Evolutionary conservation across 1,140 invertebrate species (phyloP).

Genomic region (Stegodyphus mimosarum): DNA sequence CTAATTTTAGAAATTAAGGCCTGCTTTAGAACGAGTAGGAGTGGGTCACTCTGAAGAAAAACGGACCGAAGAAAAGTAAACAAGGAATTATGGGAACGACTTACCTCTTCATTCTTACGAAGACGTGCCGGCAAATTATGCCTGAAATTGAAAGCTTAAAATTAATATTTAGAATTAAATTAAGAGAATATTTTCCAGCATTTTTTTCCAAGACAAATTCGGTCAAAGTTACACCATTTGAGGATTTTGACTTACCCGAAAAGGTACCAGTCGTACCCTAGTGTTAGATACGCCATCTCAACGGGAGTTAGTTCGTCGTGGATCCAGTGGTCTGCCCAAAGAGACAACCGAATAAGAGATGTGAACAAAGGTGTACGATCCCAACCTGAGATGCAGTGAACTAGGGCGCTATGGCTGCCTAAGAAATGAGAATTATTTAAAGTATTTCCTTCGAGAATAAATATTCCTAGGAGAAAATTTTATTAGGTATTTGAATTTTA

Average conservation of each 20-base stretch:
- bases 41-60: too few species aligned
- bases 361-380: not conserved
- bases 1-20: too few species aligned
- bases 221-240: not conserved
- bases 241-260: not conserved
- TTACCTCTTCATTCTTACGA: not conserved
- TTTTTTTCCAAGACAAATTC: not conserved
- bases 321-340: not conserved
- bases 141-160: not conserved
- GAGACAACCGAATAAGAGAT: not conserved
- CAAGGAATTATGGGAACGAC: not conserved
- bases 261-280: not conserved
- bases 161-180: not conserved
- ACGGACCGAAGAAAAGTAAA: too few species aligned
- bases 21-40: too few species aligned
- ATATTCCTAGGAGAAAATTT: too few species aligned
- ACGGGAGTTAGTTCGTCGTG: not conserved
- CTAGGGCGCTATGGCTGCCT: not conserved
- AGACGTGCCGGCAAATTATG: not conserved
- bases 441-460: too few species aligned
- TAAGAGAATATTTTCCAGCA: not conserved
- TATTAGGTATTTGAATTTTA: too few species aligned
- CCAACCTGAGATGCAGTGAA: constrained; percentile 5
- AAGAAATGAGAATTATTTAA: too few species aligned
- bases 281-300: not conserved